Evolutionary conservation across 2,888 invertebrate genomes (phyloP), one percentile per base, ranked within the genome.

Genomic region (Heliconius sara): DNA sequence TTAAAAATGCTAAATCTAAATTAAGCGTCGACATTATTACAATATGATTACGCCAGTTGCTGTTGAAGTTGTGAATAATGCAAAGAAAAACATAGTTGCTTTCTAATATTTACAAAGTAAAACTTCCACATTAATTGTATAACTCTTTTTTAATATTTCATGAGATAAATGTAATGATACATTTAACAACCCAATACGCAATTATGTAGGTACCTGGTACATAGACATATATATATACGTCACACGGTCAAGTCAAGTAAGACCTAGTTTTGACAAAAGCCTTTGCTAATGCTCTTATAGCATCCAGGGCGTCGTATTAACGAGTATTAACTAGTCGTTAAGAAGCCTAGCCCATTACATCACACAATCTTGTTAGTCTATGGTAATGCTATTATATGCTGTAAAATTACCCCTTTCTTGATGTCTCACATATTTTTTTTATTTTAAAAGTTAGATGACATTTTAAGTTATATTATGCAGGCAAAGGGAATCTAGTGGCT

Each of bases 301-400:
- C 88, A 90, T 89, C 87, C 89, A 90, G 91, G 93, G 91, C 93
- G 91, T 89, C 89, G 88, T 89, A 87, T 92, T 93, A 93, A 93
- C 83, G 84, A 81, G 91, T 84, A 90, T 93, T 93, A 93, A 85
- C 93, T 92, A 92, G 85, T 84, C 85, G 87, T 84, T 94, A 93
- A 94, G 93, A 86, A 91, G 93, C 91, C 93, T 92, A 92, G 89
- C 89, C 87, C 83, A 85, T 87, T 89, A 91, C 91, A 91, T 87
- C 86, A 84, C 85, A 83, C 87, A 88, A 94, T 94, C 94, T 89
- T 89, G 92, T 94, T 94, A 93, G 87, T 84, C 81, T 84, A 81
- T 81, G 79, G 78, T 87, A 87, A 88, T 88, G 84, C 85, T 87
- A 87, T 88, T 88, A 87, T 81, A 77, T 83, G 83, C 84, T 85